Percentiles rank a stretch among this genome's conserved stretches.
Conservation (phyloP, 2,888 invertebrate genomes). For the Pteria penguin region DNA sequence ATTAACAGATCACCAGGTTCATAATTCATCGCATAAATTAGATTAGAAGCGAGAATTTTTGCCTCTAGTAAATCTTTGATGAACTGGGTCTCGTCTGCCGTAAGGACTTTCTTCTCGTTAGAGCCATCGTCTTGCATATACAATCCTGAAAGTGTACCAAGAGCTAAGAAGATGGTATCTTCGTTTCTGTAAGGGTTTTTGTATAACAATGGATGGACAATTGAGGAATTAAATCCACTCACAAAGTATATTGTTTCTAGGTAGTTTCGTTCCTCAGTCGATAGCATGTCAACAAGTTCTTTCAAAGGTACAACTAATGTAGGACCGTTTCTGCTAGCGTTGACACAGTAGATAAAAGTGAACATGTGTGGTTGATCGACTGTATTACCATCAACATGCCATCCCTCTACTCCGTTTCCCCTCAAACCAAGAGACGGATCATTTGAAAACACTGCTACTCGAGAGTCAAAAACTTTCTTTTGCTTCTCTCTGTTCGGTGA, state of each 20-base stretch:
- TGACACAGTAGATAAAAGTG: constrained; percentile 41
- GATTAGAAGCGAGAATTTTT: constrained; percentile 39
- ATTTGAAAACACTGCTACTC: constrained; percentile 42
- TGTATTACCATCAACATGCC: constrained; percentile 45
- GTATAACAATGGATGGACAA: constrained; percentile 41
- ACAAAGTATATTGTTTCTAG: constrained; percentile 42
- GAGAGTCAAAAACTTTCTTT: constrained; percentile 29
- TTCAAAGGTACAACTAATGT: constrained; percentile 43
- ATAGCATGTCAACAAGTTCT: constrained; percentile 42
- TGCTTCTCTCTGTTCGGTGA: constrained; percentile 37
- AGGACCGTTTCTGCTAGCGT: constrained; percentile 39
- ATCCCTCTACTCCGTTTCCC: constrained; percentile 38
- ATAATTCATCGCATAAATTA: constrained; percentile 37
- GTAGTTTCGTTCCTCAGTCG: constrained; percentile 18
- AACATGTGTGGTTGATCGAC: constrained; percentile 36
- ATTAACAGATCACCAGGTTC: constrained; percentile 35
- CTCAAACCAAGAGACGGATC: constrained; percentile 28
- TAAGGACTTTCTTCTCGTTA: constrained; percentile 9
- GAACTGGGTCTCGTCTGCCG: constrained; percentile 36
- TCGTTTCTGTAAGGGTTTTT: constrained; percentile 38
- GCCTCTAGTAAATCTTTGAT: constrained; percentile 36
- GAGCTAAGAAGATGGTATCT: constrained; percentile 41
- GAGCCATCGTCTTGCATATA: constrained; percentile 27
- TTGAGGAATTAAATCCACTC: constrained; percentile 33
- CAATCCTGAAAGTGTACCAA: constrained; percentile 40